Base-by-base conservation (phyloP, 2,888 invertebrate genomes). In the Nezara viridula region DNA sequence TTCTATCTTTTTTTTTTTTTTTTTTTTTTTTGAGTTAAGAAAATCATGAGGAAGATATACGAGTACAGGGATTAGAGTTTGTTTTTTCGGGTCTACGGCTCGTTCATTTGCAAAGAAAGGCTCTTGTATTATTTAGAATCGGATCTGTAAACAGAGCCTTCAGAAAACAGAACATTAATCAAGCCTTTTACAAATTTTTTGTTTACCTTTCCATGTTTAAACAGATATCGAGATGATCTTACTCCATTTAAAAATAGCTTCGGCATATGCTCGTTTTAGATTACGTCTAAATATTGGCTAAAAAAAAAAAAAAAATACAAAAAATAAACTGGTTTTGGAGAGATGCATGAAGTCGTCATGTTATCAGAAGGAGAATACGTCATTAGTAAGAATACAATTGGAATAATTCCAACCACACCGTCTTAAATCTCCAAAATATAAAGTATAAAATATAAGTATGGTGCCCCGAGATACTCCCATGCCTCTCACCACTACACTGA, bases 81-180 rank as follows among this genome's bases (percentile, higher is more conserved):
- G 66, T 73, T 73, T 73, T 73, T 10, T 73, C 37, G 14, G 14
- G 37, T 19, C 66, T 32, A 37, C 37, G 9, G 1, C 32, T 73
- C 32, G 37, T 37, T 73, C 19, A 14, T 60, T 60, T 60, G 60
- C 60, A 16, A 60, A 73, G 66, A 37, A 37, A 21, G 37, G 37
- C 7, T 73, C 21, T n/a, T n/a, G 19, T 21, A 73, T 37, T 73
- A 73, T 73, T 73, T 73, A 60, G 27, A 60, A 27, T 4, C 0
- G 66, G 3, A 32, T 32, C 32, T 37, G 32, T 73, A 73, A 73
- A 73, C 66, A 73, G 37, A n/a, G 19, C 7, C 19, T 73, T 73
- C 19, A 37, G 66, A 73, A 73, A 73, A 73, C 66, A 73, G 32
- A 73, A 21, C 66, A 73, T 73, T 73, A 37, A 73, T 73, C 66